phyloP scores from a whole-genome alignment of 2,113 vertebrate genomes.

The Procavia capensis region DNA sequence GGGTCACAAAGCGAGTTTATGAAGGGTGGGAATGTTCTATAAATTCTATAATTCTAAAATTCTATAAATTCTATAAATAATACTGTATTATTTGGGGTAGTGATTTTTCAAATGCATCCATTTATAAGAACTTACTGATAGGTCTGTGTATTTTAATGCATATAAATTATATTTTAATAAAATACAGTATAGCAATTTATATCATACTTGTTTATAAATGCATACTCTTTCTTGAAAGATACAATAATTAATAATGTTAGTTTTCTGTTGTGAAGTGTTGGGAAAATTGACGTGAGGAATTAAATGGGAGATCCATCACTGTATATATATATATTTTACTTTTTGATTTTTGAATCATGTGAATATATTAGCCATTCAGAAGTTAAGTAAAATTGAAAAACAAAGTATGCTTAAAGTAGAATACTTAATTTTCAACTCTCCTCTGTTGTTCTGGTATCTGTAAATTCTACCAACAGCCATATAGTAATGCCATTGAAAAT shows the following conservation, averaged over 20 bases:
- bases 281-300: not conserved
- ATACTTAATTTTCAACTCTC: not conserved
- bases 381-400: not conserved
- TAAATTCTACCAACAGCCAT: not conserved
- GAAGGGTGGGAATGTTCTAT: not conserved
- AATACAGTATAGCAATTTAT: constrained; percentile 7
- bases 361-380: not conserved
- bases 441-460: not conserved
- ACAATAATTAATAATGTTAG: not conserved
- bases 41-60: too few relatives aligned
- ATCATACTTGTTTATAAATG: not conserved
- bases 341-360: not conserved
- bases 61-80: too few relatives aligned
- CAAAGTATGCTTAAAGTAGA: not conserved
- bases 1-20: not conserved
- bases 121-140: not conserved
- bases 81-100: not conserved
- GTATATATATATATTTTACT: not conserved
- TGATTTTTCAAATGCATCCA: not conserved
- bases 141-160: not conserved
- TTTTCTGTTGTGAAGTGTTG: not conserved
- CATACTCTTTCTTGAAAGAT: not conserved
- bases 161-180: constrained; percentile 1
- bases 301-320: not conserved
- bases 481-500: not conserved